Evolutionary conservation across 2,113 vertebrate genomes (phyloP), one percentile per base, ranked within the genome.

Genomic region (Camelus dromedarius): DNA sequence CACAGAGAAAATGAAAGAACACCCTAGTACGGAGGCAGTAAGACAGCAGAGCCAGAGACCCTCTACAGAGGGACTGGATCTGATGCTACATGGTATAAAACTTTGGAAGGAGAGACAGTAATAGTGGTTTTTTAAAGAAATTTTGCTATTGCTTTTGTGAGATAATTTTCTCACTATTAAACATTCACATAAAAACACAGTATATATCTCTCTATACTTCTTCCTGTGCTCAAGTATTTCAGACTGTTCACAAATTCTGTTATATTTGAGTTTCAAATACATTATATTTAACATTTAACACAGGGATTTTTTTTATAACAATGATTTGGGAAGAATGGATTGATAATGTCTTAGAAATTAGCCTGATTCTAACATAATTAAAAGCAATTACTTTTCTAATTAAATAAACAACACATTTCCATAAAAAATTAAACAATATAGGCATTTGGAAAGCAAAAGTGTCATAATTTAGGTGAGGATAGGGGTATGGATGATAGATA

Each of bases 21-120:
- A 9, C 3, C 0, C 0, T 19, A 26, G 3, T 6, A 22, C 2
- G 15, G 8, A 60, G 35, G 20, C 7, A 42, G n/a, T 5, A 56
- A 4, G 7, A 35, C 7, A 22, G 20, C 22, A 69, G 2, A 35
- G 3, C 1, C 28, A 11, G 3, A 38, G 11, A 42, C 38, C 38
- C 38, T 24, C 19, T 5, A 5, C 4, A 48, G 13, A 90, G 54
- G 2, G 16, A 62, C 3, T 79, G 22, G 6, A 70, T 75, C 28
- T 76, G 64, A 46, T 77, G 11, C 8, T n/a, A 0, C 28, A 6
- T 15, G 66, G 2, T 18, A 1, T 1, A 93, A 80, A 8, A 10
- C 3, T 66, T 50, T 22, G 16, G 4, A 20, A 30, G 16, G 15
- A 46, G 5, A 73, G 6, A 28, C 9, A 35, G 4, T 38, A 50